A percentile compares a stretch with the other conserved stretches of the same genome.
phyloP scores from a whole-genome alignment of 2,888 invertebrate genomes.

The Tachystola acroxantha region DNA sequence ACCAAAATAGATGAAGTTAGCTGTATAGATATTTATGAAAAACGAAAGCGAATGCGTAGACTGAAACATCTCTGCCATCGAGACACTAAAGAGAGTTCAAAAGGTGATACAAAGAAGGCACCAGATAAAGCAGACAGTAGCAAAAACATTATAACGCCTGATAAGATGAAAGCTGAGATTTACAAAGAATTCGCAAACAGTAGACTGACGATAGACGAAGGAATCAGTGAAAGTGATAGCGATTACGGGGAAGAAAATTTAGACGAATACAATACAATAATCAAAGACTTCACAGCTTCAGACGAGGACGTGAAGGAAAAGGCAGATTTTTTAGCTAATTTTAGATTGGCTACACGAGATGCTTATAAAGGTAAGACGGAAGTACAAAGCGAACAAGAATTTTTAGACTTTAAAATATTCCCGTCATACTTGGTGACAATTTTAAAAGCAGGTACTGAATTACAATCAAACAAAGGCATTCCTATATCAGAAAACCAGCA shows the following conservation, averaged over 20 bases:
- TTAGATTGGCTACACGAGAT: conserved; percentile 80
- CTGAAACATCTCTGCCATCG: conserved; percentile 53
- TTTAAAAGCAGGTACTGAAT: no score
- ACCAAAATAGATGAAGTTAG: conserved; percentile 54
- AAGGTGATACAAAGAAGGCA: conserved; percentile 33
- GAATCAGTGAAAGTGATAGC: conserved; percentile 59
- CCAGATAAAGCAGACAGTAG: conserved; percentile 29
- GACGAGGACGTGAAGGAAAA: conserved; percentile 67
- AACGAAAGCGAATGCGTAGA: conserved; percentile 62
- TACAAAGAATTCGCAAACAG: conserved; percentile 53
- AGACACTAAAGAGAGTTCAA: conserved; percentile 30
- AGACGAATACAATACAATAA: conserved; percentile 68
- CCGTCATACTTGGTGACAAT: no score
- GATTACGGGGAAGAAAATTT: conserved; percentile 73
- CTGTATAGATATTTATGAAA: conserved; percentile 75
- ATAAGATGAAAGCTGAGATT: conserved; percentile 57
- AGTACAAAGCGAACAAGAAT: no score
- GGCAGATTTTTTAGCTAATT: conserved; percentile 79
- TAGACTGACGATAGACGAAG: conserved; percentile 46
- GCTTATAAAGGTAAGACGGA: conserved; percentile 80
- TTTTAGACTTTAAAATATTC: no score
- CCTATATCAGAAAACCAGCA: no score
- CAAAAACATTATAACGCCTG: conserved; percentile 56
- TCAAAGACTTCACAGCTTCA: conserved; percentile 52
- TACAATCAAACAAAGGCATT: no score